Evolutionary conservation across 2,888 invertebrate species (phyloP), one percentile per base, ranked within the genome.

Genomic region (Rotaria magnacalcarata): DNA sequence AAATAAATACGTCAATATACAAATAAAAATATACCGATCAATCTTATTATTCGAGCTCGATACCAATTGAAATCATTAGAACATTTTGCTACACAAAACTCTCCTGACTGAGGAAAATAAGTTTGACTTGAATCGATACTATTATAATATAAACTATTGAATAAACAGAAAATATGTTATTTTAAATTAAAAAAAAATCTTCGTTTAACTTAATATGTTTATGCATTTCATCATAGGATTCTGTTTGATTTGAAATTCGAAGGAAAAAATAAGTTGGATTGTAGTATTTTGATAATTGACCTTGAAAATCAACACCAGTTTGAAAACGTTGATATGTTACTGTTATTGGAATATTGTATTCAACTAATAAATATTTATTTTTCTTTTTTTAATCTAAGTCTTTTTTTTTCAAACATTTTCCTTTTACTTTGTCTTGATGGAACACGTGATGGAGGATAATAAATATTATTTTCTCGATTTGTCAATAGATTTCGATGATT

Each of bases 201-300:
- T 43, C 43, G 10, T 24, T 47, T 43, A 43, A 80, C 75, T 80
- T 80, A 0, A 80, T 47, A 80, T 43, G 14, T 47, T 24, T 1
- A 80, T 80, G 43, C 75, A 80, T 80, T 80, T 80, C 47, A n/a
- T 80, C 47, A 47, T 80, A 80, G 0, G 80, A 47, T 80, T 43
- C 80, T 11, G 47, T 80, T 47, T 80, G 80, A 80, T 47, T 80
- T n/a, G 47, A 47, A 2, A 80, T 80, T 47, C 24, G 47, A 47
- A 80, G 47, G n/a, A 80, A 80, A 47, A 80, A 80, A 47, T 80
- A 80, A 10, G 47, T 11, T 80, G 80, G 47, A 80, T 80, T 80
- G 10, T 80, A 80, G 19, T 47, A 47, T 80, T 80, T 80, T 2
- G 47, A 47, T 47, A 80, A 43, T 47, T 80, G 19, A n/a, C 80